These are phyloP conservation scores for Argyrosomus japonicus DNA, from an alignment of 2,113 vertebrate genomes.

Conservation along the genomic window DNA sequence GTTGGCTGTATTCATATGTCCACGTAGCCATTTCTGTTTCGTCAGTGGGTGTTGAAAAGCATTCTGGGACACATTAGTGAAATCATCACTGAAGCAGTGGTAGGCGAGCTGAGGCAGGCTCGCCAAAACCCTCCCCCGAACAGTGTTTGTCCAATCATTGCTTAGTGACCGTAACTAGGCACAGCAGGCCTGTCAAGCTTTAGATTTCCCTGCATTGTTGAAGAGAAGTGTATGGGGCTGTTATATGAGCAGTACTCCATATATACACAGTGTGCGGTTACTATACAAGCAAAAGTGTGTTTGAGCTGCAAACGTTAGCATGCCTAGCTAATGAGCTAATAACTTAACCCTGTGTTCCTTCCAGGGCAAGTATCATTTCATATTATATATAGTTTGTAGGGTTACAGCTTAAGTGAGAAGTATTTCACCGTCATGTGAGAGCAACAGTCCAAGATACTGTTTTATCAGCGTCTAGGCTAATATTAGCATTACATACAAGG, in stretches of 20 bases:
- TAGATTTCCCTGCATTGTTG: not conserved
- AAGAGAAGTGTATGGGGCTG: not conserved
- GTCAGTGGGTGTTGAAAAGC: conserved; percentile 15
- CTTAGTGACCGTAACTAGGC: not conserved
- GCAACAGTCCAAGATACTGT: too few relatives aligned
- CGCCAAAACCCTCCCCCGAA: not conserved
- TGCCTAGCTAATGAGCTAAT: too few relatives aligned
- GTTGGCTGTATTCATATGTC: not conserved
- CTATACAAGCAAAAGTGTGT: not conserved
- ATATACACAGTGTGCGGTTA: not conserved
- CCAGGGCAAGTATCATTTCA: too few relatives aligned
- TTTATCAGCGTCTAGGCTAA: not conserved
- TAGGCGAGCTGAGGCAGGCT: not conserved
- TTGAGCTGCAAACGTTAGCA: too few relatives aligned
- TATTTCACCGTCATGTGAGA: too few relatives aligned
- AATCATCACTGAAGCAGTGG: not conserved
- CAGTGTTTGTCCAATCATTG: not conserved
- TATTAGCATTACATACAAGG: not conserved
- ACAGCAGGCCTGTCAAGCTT: not conserved
- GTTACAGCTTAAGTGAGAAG: too few relatives aligned
- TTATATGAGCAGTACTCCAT: not conserved
- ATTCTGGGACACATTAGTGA: conserved; percentile 2
- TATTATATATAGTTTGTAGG: too few relatives aligned
- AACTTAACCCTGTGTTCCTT: too few relatives aligned
- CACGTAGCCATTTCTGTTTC: not conserved